Conservation (phyloP, 2,888 invertebrate species). For the Mystacides longicornis region DNA sequence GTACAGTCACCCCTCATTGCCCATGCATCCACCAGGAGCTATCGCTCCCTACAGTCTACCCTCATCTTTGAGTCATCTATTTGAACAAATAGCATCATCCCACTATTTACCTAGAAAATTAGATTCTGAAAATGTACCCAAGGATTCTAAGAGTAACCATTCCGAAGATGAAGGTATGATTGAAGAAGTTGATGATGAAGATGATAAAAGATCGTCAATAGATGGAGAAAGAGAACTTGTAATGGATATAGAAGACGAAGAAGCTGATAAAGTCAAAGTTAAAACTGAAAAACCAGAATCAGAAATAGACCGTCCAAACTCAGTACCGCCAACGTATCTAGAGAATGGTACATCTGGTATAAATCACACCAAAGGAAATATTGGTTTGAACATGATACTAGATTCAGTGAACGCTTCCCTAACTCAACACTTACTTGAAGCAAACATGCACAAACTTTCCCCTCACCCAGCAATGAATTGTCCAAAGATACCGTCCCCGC, state of each 20-base stretch:
- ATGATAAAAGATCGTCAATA: constrained; percentile 45
- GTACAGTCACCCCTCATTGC: constrained; percentile 53
- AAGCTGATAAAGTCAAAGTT: constrained; percentile 40
- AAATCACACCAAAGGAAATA: constrained; percentile 44
- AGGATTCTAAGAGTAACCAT: constrained; percentile 34
- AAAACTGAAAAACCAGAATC: constrained; percentile 43
- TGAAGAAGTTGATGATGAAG: constrained; percentile 55
- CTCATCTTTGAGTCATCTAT: constrained; percentile 55
- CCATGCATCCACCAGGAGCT: constrained; percentile 39
- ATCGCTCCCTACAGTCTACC: constrained; percentile 49
- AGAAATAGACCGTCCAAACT: constrained; percentile 23
- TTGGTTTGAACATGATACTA: constrained; percentile 62
- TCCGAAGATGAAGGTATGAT: constrained; percentile 53
- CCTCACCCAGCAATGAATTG: constrained; percentile 47
- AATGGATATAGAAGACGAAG: constrained; percentile 61
- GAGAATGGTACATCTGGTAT: constrained; percentile 32
- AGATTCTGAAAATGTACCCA: constrained; percentile 31
- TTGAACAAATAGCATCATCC: constrained; percentile 54
- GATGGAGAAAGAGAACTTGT: constrained; percentile 54
- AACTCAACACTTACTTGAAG: constrained; percentile 64
- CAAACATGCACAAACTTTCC: constrained; percentile 59
- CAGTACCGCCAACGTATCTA: constrained; percentile 8
- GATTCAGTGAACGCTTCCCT: constrained; percentile 69
- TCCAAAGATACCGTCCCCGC: constrained; percentile 38
- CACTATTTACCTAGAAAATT: constrained; percentile 44